Percentiles rank a stretch among this genome's conserved stretches.
phyloP scores from a whole-genome alignment of 2,797 vertebrate species.

The Falco naumanni region DNA sequence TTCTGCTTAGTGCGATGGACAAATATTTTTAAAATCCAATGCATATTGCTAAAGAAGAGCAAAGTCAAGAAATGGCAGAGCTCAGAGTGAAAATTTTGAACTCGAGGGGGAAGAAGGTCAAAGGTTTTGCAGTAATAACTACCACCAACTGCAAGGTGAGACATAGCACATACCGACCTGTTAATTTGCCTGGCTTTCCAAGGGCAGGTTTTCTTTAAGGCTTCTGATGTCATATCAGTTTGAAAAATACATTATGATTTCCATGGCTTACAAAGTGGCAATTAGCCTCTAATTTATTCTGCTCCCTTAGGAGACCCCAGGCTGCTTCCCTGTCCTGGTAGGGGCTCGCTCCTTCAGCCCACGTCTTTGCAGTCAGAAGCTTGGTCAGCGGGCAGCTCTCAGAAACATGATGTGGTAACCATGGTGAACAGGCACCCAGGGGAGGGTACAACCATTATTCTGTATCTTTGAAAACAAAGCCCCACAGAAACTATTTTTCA shows the following conservation, averaged over 20 bases:
- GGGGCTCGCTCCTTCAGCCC: background rate
- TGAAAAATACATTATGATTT: background rate
- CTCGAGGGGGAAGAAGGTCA: background rate
- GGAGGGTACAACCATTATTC: background rate
- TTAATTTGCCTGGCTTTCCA: background rate
- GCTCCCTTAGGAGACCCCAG: background rate
- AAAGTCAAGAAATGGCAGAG: background rate
- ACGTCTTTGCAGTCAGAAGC: fast-evolving
- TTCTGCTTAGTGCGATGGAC: background rate
- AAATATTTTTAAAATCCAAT: background rate
- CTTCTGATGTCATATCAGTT: background rate
- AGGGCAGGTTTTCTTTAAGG: fast-evolving
- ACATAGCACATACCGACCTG: background rate
- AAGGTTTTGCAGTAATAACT: background rate
- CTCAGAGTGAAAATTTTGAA: background rate
- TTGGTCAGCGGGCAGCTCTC: background rate
- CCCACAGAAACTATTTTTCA: slow-evolving; percentile 3
- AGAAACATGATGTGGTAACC: background rate
- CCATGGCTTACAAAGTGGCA: background rate
- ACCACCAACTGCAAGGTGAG: background rate
- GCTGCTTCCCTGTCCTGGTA: background rate
- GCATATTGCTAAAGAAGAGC: background rate
- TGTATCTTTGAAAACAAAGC: slow-evolving; percentile 12
- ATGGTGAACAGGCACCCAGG: background rate
- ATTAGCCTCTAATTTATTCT: background rate